A percentile compares a stretch with the other conserved stretches of the same genome.
phyloP scores from a whole-genome alignment of 2,113 vertebrate genomes.

The Dipodomys merriami region DNA sequence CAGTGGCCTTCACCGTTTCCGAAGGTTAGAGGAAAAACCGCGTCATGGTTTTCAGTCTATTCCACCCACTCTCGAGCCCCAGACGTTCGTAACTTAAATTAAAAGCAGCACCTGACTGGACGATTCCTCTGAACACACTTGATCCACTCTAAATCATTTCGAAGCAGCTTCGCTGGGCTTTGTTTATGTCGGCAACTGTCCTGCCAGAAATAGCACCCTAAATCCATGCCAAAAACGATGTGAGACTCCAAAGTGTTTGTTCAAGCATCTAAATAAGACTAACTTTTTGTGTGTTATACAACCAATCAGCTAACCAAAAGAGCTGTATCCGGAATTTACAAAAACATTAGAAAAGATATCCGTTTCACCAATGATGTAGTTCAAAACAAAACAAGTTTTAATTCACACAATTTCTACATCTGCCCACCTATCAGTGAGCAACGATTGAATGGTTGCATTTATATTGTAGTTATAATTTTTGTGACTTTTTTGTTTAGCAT shows the following conservation, averaged over 20 bases:
- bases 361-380: background rate
- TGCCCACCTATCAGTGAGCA: background rate
- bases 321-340: background rate
- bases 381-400: background rate
- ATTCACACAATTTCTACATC: background rate
- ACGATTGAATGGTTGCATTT: background rate
- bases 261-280: background rate
- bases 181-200: background rate
- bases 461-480: background rate
- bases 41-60: background rate
- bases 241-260: constrained; percentile 7
- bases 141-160: constrained; percentile 9
- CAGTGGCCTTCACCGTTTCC: background rate
- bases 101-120: background rate
- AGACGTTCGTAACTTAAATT: background rate
- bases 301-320: background rate
- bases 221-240: background rate
- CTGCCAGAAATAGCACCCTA: background rate
- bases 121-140: background rate
- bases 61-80: background rate
- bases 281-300: background rate
- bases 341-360: background rate
- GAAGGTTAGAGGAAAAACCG: background rate
- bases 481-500: background rate
- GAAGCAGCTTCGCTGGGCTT: background rate